These are phyloP conservation scores for Lacanobia wlatinum DNA, from an alignment of 2,888 invertebrate genomes.

Conservation along the genomic window DNA sequence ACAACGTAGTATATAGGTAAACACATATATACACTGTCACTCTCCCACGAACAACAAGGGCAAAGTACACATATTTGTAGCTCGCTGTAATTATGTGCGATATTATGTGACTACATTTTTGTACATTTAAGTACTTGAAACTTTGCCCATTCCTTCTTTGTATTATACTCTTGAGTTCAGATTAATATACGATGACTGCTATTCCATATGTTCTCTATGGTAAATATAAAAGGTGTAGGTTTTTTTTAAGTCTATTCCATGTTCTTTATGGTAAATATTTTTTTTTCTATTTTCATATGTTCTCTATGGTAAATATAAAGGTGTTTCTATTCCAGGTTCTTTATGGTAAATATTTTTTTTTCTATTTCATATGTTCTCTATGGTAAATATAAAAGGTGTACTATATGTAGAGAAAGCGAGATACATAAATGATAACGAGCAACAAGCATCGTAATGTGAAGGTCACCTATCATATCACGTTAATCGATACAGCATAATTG, in stretches of 20 bases:
- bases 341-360: too few species aligned
- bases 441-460: not conserved
- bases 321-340: too few species aligned
- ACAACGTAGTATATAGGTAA: constrained; percentile 20
- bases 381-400: too few species aligned
- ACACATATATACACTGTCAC: constrained; percentile 16
- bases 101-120: constrained; percentile 50
- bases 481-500: not conserved
- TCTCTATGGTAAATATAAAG: too few species aligned
- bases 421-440: not conserved
- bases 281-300: too few species aligned
- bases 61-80: constrained; percentile 59
- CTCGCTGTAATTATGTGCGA: constrained; percentile 45
- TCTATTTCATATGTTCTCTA: too few species aligned
- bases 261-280: too few species aligned
- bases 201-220: not conserved
- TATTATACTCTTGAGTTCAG: not conserved
- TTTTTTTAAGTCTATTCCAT: too few species aligned
- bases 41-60: constrained; percentile 50
- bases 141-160: not conserved
- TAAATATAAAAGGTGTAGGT: too few species aligned
- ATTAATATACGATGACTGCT: not conserved
- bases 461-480: not conserved
- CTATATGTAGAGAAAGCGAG: not conserved
- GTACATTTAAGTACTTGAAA: constrained; percentile 1